phyloP scores from a whole-genome alignment of 2,888 invertebrate genomes.

The Argynnis bischoffii region DNA sequence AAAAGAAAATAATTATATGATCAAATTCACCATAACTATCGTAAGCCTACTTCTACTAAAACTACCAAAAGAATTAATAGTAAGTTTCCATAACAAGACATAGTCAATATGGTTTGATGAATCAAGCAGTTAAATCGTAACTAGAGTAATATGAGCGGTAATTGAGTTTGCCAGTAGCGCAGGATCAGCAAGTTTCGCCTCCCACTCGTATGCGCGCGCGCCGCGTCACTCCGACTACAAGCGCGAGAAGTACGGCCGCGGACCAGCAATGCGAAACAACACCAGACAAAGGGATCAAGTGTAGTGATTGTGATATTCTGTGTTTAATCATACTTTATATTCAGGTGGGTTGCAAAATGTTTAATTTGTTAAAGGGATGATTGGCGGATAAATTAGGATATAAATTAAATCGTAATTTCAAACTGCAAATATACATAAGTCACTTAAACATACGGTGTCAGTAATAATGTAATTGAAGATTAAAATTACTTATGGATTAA shows the following conservation, averaged over 20 bases:
- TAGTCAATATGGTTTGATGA: slow-evolving; percentile 27
- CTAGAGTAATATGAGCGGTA: slow-evolving; percentile 41
- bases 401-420: slow-evolving; percentile 28
- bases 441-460: slow-evolving; percentile 5
- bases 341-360: slow-evolving; percentile 58
- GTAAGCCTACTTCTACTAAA: neutral
- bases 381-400: neutral
- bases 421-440: slow-evolving; percentile 26
- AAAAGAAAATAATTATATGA: neutral
- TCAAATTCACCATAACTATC: neutral
- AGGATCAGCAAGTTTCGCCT: slow-evolving; percentile 63
- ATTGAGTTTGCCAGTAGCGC: slow-evolving; percentile 50
- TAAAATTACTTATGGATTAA: too few relatives aligned
- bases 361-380: neutral
- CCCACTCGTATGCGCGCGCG: slow-evolving; percentile 59
- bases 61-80: slow-evolving; percentile 22
- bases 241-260: slow-evolving; percentile 63
- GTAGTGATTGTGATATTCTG: slow-evolving; percentile 54
- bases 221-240: slow-evolving; percentile 66
- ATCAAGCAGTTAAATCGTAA: slow-evolving; percentile 26
- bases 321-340: slow-evolving; percentile 34
- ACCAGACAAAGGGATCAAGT: slow-evolving; percentile 56
- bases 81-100: slow-evolving; percentile 24
- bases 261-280: slow-evolving; percentile 43
- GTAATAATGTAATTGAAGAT: neutral